These are phyloP conservation scores for Campopleginae sp. DNA, from an alignment of 2,888 invertebrate genomes.

Conservation along the genomic window DNA sequence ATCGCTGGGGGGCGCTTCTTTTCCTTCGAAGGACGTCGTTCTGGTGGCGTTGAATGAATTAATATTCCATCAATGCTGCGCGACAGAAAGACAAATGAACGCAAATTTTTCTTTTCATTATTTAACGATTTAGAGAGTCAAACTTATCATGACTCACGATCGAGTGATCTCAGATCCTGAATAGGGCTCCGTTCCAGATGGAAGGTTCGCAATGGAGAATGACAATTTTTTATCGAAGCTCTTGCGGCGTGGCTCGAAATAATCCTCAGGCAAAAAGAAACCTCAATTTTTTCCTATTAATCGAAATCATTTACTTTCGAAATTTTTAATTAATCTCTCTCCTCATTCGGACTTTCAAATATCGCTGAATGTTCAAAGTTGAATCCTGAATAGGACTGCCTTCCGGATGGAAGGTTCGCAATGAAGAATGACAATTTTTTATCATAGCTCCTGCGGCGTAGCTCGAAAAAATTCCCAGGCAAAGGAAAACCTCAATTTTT, in stretches of 20 bases:
- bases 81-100: not conserved
- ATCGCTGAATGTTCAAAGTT: too few species aligned
- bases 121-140: not conserved
- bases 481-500: not conserved
- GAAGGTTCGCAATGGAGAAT: not conserved
- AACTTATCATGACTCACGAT: not conserved
- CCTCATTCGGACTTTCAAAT: too few species aligned
- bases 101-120: not conserved
- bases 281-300: not conserved
- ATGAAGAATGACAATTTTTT: not conserved
- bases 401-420: not conserved
- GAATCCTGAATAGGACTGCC: too few species aligned
- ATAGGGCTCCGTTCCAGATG: not conserved
- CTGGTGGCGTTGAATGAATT: not conserved
- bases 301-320: too few species aligned
- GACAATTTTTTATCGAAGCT: not conserved
- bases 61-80: not conserved
- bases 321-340: too few species aligned
- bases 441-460: not conserved
- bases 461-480: not conserved
- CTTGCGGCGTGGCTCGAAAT: not conserved
- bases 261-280: not conserved
- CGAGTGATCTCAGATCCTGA: not conserved
- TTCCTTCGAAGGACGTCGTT: not conserved
- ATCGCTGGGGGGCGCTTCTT: slow-evolving; percentile 1